phyloP scores from a whole-genome alignment of 2,888 invertebrate species.

The Ophion slaviceki region DNA sequence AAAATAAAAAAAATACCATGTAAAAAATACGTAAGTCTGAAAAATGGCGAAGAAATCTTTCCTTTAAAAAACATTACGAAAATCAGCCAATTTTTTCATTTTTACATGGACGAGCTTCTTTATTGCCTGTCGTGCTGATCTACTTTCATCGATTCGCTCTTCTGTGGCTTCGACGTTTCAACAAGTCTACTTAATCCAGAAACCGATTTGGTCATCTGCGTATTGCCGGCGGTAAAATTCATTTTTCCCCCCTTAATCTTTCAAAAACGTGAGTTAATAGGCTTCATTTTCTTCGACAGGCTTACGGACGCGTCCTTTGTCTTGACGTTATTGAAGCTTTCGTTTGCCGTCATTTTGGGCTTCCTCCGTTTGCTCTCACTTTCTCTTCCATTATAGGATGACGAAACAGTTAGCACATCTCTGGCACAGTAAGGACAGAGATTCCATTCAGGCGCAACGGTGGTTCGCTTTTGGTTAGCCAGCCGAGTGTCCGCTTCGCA shows the following conservation, averaged over 20 bases:
- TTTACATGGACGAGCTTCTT: conserved; percentile 16
- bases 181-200: conserved; percentile 30
- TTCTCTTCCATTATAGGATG: neutral
- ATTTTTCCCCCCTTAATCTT: neutral
- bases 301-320: conserved; percentile 2
- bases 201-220: neutral
- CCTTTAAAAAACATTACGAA: no score
- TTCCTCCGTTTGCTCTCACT: conserved; percentile 12
- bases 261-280: neutral
- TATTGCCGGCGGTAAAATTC: neutral
- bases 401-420: neutral
- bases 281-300: neutral
- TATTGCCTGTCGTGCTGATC: conserved; percentile 45
- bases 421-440: conserved; percentile 6
- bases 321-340: conserved; percentile 6
- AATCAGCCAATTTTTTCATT: no score
- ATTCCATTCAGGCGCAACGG: conserved; percentile 1
- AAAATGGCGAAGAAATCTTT: no score
- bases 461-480: conserved; percentile 33
- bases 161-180: conserved; percentile 3
- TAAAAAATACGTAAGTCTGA: no score
- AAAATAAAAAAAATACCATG: no score
- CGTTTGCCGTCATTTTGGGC: neutral
- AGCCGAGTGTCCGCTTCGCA: conserved; percentile 47
- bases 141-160: conserved; percentile 21